A percentile compares a stretch with the other conserved stretches of the same genome.
Evolutionary conservation across 1,140 invertebrate genomes (phyloP).

Genomic region (Caenorhabditis latens): DNA sequence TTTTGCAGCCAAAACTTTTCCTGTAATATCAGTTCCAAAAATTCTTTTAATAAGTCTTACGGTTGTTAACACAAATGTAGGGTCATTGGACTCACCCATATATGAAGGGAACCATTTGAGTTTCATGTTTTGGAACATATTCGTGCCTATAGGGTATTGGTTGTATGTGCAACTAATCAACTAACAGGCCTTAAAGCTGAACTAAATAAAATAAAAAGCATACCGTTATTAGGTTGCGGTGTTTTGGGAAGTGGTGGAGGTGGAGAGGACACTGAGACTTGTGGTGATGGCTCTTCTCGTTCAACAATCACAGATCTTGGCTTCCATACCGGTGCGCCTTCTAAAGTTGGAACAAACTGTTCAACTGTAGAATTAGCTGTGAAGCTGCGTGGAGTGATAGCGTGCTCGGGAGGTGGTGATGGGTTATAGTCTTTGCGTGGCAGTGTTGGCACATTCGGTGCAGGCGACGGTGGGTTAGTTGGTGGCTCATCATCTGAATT

Average conservation of each 20-base stretch:
- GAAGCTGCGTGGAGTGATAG: neutral
- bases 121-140: slow-evolving; percentile 47
- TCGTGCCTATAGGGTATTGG: neutral
- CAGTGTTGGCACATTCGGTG: slow-evolving; percentile 34
- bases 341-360: slow-evolving; percentile 15
- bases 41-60: neutral
- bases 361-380: neutral
- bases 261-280: slow-evolving; percentile 1
- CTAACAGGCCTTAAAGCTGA: neutral
- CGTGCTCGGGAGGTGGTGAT: neutral
- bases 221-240: slow-evolving; percentile 43
- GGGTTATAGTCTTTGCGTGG: slow-evolving; percentile 47
- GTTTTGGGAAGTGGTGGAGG: slow-evolving; percentile 47
- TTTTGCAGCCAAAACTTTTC: slow-evolving; percentile 29
- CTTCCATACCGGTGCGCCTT: neutral
- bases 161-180: neutral
- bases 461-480: slow-evolving; percentile 37
- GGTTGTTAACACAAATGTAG: too few species aligned
- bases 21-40: neutral
- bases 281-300: neutral
- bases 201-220: slow-evolving; percentile 21
- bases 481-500: slow-evolving; percentile 50
- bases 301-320: neutral
- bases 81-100: slow-evolving; percentile 6
- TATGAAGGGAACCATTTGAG: slow-evolving; percentile 43